Evolutionary conservation across 2,797 vertebrate species (phyloP), one percentile per base, ranked within the genome.

Genomic region (Pogoniulus pusillus): DNA sequence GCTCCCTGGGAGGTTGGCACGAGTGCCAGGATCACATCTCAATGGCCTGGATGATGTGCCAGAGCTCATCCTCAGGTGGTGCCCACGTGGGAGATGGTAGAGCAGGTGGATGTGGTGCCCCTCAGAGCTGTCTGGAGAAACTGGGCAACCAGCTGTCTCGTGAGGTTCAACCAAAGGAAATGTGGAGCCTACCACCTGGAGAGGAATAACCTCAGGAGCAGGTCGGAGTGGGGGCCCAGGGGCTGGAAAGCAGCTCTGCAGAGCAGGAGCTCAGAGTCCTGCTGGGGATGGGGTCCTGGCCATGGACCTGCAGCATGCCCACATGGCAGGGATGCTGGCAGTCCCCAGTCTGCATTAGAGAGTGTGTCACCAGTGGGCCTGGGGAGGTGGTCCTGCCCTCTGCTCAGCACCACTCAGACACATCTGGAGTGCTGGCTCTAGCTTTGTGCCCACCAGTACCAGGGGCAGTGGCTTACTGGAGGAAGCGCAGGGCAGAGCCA

Each of bases 331-430:
- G 64, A n/a, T 5, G 16, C 27, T 62, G 24, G 26, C 3, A 3
- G 26, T 63, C 23, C 16, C n/a, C 35, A 16, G 16, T n/a, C 34
- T 20, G 2, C n/a, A 12, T 30, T 20, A 41, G 20, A 16, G 82
- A 22, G 16, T 4, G 1, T 43, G 34, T 35, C 8, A 16, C 35
- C 27, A 37, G 9, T 1, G 2, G n/a, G 6, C 12, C 1, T 1
- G 47, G 14, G 17, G 26, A n/a, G 11, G 9, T 23, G 39, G 16
- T 60, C 19, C 30, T 72, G 39, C 10, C 24, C 34, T 64, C 49
- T 80, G 39, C 10, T 80, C 65, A 51, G 43, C 20, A 19, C 15
- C 49, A 27, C 11, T 62, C 41, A 53, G 57, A 47, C 18, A 39
- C 3, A 27, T 27, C 27, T 49, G 18, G 17, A 54, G 16, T 29